A percentile compares a stretch with the other conserved stretches of the same genome.
These are phyloP conservation scores for Leucophenga varia DNA, from an alignment of 1,140 invertebrate genomes.

Conservation along the genomic window DNA sequence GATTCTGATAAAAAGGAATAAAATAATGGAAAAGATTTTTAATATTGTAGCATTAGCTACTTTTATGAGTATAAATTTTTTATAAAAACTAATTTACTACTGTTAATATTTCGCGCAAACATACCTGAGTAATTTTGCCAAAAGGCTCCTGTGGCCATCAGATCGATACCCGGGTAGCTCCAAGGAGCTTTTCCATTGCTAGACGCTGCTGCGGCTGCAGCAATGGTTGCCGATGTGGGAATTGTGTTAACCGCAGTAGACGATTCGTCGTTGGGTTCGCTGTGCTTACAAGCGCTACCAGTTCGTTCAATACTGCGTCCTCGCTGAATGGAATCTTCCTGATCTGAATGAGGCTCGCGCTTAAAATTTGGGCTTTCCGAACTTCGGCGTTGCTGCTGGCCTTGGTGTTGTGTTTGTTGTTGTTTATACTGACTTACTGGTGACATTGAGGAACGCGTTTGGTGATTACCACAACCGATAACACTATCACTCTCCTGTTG, in stretches of 20 bases:
- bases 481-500: too few relatives aligned
- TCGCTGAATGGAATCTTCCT: conserved; percentile 57
- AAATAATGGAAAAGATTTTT: conserved; percentile 6
- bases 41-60: background rate
- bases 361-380: conserved; percentile 50
- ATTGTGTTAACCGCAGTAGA: conserved; percentile 18
- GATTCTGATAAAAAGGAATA: conserved; percentile 66
- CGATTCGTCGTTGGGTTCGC: conserved; percentile 40
- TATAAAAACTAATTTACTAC: background rate
- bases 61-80: background rate
- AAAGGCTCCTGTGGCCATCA: conserved; percentile 76
- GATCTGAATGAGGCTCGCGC: conserved; percentile 47
- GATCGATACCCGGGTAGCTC: conserved; percentile 73
- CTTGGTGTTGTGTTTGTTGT: conserved; percentile 12
- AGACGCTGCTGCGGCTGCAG: conserved; percentile 49
- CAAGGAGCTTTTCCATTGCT: conserved; percentile 59
- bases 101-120: conserved; percentile 22
- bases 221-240: conserved; percentile 23
- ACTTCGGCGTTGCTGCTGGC: conserved; percentile 22
- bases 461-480: too few relatives aligned
- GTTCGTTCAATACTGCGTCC: conserved; percentile 41
- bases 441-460: too few relatives aligned
- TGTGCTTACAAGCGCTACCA: conserved; percentile 29
- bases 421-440: too few relatives aligned
- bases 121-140: conserved; percentile 88